Percentiles rank a stretch among this genome's conserved stretches.
Conservation (phyloP, 2,888 invertebrate species). For the Plebejus argus region DNA sequence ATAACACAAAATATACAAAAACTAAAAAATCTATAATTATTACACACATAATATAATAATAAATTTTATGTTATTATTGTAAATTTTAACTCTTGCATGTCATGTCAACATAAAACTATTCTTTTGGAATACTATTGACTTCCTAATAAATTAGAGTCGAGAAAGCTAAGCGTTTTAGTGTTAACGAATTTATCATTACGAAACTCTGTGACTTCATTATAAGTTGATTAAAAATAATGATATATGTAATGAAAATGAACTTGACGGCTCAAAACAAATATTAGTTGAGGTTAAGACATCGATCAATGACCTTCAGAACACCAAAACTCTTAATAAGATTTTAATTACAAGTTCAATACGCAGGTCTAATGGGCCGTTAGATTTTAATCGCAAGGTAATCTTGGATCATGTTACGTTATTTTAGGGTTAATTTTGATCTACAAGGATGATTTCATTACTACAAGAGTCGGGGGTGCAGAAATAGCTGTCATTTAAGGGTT, state of each 20-base stretch:
- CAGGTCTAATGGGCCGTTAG: background rate
- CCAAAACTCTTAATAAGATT: conserved; percentile 29
- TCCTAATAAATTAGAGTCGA: background rate
- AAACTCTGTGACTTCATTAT: conserved; percentile 28
- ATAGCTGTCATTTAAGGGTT: no score
- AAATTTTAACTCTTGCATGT: background rate
- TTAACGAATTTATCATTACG: conserved; percentile 23
- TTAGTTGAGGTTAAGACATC: conserved; percentile 61
- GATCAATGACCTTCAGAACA: conserved; percentile 60
- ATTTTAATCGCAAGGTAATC: conserved; percentile 26
- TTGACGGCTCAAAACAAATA: conserved; percentile 63
- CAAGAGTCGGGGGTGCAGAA: no score
- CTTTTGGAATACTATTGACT: background rate
- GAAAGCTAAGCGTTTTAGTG: background rate
- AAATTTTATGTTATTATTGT: no score
- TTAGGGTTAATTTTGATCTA: background rate
- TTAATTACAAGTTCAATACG: conserved; percentile 27
- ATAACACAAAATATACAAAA: no score
- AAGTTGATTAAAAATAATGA: conserved; percentile 50
- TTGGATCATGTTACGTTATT: background rate
- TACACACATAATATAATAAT: no score
- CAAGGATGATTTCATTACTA: background rate
- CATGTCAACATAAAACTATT: background rate
- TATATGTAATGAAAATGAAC: conserved; percentile 62
- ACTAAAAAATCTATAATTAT: no score